Percentiles rank a stretch among this genome's conserved stretches.
These are phyloP conservation scores for Lasius fuliginosus DNA, from an alignment of 2,888 invertebrate species.

Conservation along the genomic window DNA sequence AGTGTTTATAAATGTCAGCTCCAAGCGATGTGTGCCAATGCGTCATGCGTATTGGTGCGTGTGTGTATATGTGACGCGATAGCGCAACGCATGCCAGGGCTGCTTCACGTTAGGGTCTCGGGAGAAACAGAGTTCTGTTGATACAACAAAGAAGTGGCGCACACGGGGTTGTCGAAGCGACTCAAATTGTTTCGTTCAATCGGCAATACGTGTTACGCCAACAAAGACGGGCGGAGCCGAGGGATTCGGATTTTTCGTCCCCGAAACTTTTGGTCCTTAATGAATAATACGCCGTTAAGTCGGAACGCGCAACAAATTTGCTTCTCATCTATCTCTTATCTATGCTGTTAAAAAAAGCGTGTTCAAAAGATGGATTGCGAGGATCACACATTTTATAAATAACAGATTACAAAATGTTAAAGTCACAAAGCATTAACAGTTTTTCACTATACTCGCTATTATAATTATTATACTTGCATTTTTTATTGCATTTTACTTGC, in stretches of 20 bases:
- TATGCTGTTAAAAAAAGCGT: neutral
- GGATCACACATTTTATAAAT: neutral
- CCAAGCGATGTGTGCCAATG: constrained; percentile 69
- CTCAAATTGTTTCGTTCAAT: constrained; percentile 71
- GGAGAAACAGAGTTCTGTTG: constrained; percentile 60
- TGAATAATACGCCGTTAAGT: constrained; percentile 8
- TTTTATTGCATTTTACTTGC: too few relatives aligned
- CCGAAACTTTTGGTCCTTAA: constrained; percentile 37
- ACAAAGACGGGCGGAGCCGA: constrained; percentile 32
- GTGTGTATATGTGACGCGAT: constrained; percentile 16
- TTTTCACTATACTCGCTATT: too few relatives aligned
- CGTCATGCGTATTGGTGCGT: constrained; percentile 30
- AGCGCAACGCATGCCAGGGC: constrained; percentile 31
- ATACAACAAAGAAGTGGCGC: constrained; percentile 57
- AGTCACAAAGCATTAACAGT: too few relatives aligned
- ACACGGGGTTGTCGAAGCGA: constrained; percentile 52
- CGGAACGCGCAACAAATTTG: neutral
- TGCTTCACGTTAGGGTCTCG: constrained; percentile 39
- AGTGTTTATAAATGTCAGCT: constrained; percentile 76
- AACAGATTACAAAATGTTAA: neutral
- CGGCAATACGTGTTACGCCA: constrained; percentile 54
- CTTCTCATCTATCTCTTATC: neutral
- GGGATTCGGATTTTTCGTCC: constrained; percentile 15
- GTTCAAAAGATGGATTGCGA: neutral
- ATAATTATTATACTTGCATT: neutral